phyloP scores from a whole-genome alignment of 2,888 invertebrate species.

The Sceliomorpha sp. region DNA sequence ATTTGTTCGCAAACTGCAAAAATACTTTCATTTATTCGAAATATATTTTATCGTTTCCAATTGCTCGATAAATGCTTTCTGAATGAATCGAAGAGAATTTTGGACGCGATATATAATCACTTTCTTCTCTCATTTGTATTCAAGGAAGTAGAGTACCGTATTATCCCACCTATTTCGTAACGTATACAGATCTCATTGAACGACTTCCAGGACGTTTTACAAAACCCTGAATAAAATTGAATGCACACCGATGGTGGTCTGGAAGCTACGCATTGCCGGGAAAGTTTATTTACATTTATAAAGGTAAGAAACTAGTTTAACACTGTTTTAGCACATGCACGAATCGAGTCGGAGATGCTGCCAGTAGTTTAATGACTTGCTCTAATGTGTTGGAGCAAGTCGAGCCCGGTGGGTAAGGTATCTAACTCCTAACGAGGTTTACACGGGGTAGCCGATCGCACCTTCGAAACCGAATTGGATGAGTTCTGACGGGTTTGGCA shows the following conservation, averaged over 20 bases:
- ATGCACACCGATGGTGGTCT: too few relatives aligned
- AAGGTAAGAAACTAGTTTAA: constrained; percentile 13
- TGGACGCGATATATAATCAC: too few relatives aligned
- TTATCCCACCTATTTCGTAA: too few relatives aligned
- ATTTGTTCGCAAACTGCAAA: too few relatives aligned
- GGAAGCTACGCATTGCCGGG: too few relatives aligned
- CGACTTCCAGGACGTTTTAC: too few relatives aligned
- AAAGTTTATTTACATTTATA: constrained; percentile 22
- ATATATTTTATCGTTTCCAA: background rate
- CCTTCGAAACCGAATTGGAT: constrained; percentile 24
- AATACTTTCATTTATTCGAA: background rate
- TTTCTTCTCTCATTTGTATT: too few relatives aligned
- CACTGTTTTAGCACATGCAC: constrained; percentile 6
- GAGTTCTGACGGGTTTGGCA: constrained; percentile 24
- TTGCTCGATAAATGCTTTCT: too few relatives aligned
- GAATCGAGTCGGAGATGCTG: constrained; percentile 13
- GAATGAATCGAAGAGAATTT: too few relatives aligned
- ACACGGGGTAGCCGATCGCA: constrained; percentile 22
- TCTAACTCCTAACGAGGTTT: constrained; percentile 31
- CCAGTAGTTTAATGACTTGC: constrained; percentile 37
- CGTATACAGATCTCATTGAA: too few relatives aligned
- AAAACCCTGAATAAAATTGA: too few relatives aligned
- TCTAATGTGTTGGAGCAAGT: constrained; percentile 26
- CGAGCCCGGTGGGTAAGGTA: constrained; percentile 12
- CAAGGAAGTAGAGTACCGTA: too few relatives aligned